Evolutionary conservation across 2,113 vertebrate species (phyloP), one percentile per base, ranked within the genome.

Genomic region (Macrotis lagotis): DNA sequence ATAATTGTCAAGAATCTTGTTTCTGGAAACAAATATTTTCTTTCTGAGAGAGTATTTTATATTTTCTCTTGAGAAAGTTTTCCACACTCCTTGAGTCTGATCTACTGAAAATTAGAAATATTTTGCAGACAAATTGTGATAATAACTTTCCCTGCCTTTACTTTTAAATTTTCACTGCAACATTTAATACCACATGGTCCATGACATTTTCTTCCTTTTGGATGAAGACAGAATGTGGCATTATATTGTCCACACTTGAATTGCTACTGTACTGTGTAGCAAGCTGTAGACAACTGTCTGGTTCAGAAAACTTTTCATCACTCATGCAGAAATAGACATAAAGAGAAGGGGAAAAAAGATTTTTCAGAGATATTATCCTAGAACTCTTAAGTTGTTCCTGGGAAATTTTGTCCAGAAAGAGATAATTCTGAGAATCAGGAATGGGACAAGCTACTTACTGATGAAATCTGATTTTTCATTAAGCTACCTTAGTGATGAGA

Each of bases 111-210:
- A 92, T 88, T 90, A 92, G 26, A 94, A 96, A 92, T 53, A 28
- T 74, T 55, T 93, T 94, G 48, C 50, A 93, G 51, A 91, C 37
- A 95, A 94, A 50, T 59, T 31, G 37, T 93, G 66, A 91, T 49
- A 28, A 48, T 48, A 90, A 16, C 49, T 95, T 90, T 94, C 92
- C 24, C 51, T 96, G 88, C 59, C 25, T 25, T 88, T 88, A 92
- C 91, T 94, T 94, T 95, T 92, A 96, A 51, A 59, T 51, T 94
- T 96, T 93, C 92, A 37, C 89, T 97, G 94, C 95, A 95, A 93
- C 94, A 96, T 95, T 97, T 55, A 52, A 66, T 49, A 93, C 94
- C 92, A 92, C 50, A 93, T 94, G 92, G 50, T 12, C 93, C 92
- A n/a, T 92, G 90, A 50, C 83, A n/a, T 93, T 93, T 95, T 96